Conservation (phyloP, 2,797 vertebrate species). For the Epinephelus awoara region DNA sequence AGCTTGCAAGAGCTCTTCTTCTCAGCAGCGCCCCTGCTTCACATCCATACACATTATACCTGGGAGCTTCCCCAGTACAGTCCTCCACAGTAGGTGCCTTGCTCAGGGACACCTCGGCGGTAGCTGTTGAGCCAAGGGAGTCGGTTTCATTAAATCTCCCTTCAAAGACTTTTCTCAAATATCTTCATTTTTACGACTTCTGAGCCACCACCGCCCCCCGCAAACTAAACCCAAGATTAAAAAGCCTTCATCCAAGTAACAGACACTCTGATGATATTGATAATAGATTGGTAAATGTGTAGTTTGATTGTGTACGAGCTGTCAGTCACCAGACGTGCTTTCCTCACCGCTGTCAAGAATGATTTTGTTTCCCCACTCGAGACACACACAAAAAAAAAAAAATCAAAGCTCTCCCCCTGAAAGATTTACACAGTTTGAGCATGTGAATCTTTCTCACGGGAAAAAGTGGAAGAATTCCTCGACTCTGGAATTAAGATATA, state of each 20-base stretch:
- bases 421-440: constrained; percentile 27
- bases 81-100: constrained; percentile 73
- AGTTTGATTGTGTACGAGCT: constrained; percentile 61
- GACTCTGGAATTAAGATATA: not conserved
- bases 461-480: not conserved
- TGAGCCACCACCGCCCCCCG: constrained; percentile 8
- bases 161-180: constrained; percentile 39
- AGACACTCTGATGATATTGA: constrained; percentile 43
- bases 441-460: not conserved
- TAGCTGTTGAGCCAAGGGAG: constrained; percentile 47
- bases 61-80: constrained; percentile 22
- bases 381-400: constrained; percentile 19
- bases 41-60: constrained; percentile 18
- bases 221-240: constrained; percentile 10
- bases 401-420: constrained; percentile 20
- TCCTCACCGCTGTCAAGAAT: constrained; percentile 51
- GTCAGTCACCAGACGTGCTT: constrained; percentile 67
- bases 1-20: constrained; percentile 29
- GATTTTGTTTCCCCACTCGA: constrained; percentile 25
- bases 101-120: constrained; percentile 74
- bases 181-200: constrained; percentile 16
- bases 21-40: constrained; percentile 25
- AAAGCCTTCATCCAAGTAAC: constrained; percentile 44
- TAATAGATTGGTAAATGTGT: constrained; percentile 55
- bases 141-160: constrained; percentile 31